A percentile compares a stretch with the other conserved stretches of the same genome.
Evolutionary conservation across 2,113 vertebrate genomes (phyloP).

Genomic region (Abramis brama): DNA sequence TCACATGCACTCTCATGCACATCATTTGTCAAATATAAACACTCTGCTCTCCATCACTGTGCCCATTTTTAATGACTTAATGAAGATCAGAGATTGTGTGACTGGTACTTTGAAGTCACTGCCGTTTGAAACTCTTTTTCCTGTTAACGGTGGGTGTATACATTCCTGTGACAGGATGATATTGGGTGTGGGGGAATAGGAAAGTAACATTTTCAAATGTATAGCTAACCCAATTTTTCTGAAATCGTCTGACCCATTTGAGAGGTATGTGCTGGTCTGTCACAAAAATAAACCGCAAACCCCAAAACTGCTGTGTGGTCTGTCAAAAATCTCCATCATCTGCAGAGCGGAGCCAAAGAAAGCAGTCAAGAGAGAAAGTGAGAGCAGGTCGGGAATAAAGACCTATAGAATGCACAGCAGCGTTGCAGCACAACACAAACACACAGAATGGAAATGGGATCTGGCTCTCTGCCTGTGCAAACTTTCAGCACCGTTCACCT

Average conservation of each 20-base stretch:
- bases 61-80: conserved; percentile 20
- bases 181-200: conserved; percentile 48
- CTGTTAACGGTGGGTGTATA: conserved; percentile 3
- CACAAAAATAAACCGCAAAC: conserved; percentile 72
- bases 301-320: conserved; percentile 77
- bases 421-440: conserved; percentile 23
- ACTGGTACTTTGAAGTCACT: conserved; percentile 11
- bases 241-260: conserved; percentile 67
- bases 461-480: conserved; percentile 8
- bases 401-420: conserved; percentile 27
- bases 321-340: conserved; percentile 75
- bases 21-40: conserved; percentile 22
- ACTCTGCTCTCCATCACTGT: conserved; percentile 51
- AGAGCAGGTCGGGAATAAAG: conserved; percentile 38
- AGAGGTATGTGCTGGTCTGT: conserved; percentile 65
- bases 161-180: conserved; percentile 21
- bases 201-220: conserved; percentile 52
- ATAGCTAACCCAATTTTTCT: conserved; percentile 68
- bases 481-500: conserved; percentile 24
- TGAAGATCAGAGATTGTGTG: conserved; percentile 7
- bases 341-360: conserved; percentile 72
- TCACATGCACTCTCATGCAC: conserved; percentile 33
- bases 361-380: conserved; percentile 61
- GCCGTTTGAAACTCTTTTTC: neutral
- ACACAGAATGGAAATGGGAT: conserved; percentile 30